These are phyloP conservation scores for Triplophysa rosa DNA, from an alignment of 2,113 vertebrate species.

Conservation along the genomic window DNA sequence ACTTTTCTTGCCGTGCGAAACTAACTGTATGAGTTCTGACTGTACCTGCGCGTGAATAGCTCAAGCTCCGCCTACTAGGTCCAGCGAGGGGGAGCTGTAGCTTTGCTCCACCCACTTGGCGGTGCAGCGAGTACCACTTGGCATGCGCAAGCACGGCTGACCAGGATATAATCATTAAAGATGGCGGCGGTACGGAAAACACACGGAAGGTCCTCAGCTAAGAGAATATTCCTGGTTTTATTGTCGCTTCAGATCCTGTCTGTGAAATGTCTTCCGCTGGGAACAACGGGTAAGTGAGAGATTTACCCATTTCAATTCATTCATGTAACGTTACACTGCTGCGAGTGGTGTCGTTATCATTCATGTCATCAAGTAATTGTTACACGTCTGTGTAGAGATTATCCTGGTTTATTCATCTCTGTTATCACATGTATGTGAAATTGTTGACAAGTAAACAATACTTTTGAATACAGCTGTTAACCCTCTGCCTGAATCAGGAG, in stretches of 20 bases:
- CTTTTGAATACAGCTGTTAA: not conserved
- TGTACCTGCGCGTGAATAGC: too few species aligned
- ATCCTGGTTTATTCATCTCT: not conserved
- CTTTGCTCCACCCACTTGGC: too few species aligned
- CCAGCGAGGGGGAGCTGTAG: too few species aligned
- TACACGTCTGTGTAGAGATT: not conserved
- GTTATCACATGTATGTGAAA: too few species aligned
- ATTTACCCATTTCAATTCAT: not conserved
- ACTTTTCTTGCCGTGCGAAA: too few species aligned
- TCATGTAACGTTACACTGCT: not conserved
- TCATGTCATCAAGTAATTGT: not conserved
- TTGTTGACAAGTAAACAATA: not conserved
- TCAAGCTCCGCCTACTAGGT: too few species aligned
- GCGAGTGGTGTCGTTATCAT: too few species aligned
- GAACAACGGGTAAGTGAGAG: rapidly evolving
- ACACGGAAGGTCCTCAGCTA: slow-evolving; percentile 20
- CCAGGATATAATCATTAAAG: slow-evolving; percentile 50
- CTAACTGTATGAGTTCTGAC: too few species aligned
- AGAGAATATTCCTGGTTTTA: slow-evolving; percentile 50
- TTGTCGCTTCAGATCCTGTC: slow-evolving; percentile 49
- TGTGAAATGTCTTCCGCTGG: not conserved
- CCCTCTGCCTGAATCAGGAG: too few species aligned
- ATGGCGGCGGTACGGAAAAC: slow-evolving; percentile 67
- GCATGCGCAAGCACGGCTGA: not conserved
- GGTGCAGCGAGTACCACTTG: too few species aligned